Evolutionary conservation across 2,888 invertebrate genomes (phyloP), one percentile per base, ranked within the genome.

Genomic region (Rhagonycha fulva): DNA sequence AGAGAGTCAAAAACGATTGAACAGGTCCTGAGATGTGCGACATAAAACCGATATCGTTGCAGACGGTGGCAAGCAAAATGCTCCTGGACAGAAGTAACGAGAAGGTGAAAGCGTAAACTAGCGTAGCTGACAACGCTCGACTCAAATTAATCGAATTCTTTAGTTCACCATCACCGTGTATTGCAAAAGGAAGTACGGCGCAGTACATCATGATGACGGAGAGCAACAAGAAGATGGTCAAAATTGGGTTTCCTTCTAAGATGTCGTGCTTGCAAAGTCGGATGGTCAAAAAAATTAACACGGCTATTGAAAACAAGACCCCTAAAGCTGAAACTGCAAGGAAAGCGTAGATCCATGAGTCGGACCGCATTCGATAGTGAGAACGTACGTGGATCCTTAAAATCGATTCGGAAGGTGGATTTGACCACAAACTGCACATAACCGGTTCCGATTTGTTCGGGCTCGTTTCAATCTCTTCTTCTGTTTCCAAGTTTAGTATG

Each of bases 11-110:
- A 14, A 92, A 88, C 0, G 91, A 89, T 83, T 94, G 93, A 9
- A 94, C 90, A 62, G 93, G 91, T 4, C 94, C 94, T 79, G 93
- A 92, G 9, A 94, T 90, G 82, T 94, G 94, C 4, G 92, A 92
- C 78, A 93, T 90, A 79, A 93, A 92, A 0, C 93, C 92, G 0
- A 92, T 91, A 76, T 92, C 92, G 76, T 91, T 90, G 1, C 90
- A 92, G 68, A 92, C 91, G 2, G 93, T 92, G 0, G 93, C 91
- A 68, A 94, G 85, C 86, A 94, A 91, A 7, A 94, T 88, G 2
- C 91, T 89, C 14, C 94, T 89, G 10, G 93, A 90, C 9, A 94
- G 87, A 82, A 94, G 87, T 28, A 93, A 86, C 1, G 93, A 92
- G 84, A 93, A 93, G 1, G 91, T 88, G 60, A 91, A 85, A 19